phyloP scores from a whole-genome alignment of 2,797 vertebrate species.

The Lophius americanus region DNA sequence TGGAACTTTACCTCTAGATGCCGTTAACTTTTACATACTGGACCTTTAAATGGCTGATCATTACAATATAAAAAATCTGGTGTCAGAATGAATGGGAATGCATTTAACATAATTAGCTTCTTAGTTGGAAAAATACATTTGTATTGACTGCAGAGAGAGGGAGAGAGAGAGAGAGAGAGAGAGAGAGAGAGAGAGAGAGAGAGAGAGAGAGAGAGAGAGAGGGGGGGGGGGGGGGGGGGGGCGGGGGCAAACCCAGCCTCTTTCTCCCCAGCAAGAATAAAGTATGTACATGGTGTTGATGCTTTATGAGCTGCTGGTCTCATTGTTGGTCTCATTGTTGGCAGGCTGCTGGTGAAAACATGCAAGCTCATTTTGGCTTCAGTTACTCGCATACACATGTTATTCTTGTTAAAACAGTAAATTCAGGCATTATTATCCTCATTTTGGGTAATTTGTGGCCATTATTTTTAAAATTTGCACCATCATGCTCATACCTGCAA shows the following conservation, averaged over 20 bases:
- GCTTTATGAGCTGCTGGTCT: conserved; percentile 20
- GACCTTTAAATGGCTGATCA: too few species aligned
- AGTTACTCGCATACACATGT: conserved; percentile 4
- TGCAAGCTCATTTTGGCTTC: conserved; percentile 26
- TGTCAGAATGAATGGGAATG: too few species aligned
- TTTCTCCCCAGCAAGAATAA: background rate
- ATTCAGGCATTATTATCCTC: conserved; percentile 26
- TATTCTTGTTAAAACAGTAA: conserved; percentile 33
- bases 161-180: conserved; percentile 2
- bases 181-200: background rate
- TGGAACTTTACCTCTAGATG: too few species aligned
- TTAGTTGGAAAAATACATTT: conserved; percentile 22
- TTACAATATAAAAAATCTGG: too few species aligned
- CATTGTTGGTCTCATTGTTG: conserved; percentile 32
- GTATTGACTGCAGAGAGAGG: conserved; percentile 1
- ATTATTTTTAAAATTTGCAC: conserved; percentile 34
- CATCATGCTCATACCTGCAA: conserved; percentile 13
- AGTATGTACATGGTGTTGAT: conserved; percentile 22
- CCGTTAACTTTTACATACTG: too few species aligned
- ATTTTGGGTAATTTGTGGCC: conserved; percentile 30
- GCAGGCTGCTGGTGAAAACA: conserved; percentile 10
- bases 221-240: too few species aligned
- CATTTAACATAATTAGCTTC: background rate
- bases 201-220: background rate
- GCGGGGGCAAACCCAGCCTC: too few species aligned